Conservation (phyloP, 37 sponge, comb jelly and placozoan genomes). For the Halichondria panicea region DNA sequence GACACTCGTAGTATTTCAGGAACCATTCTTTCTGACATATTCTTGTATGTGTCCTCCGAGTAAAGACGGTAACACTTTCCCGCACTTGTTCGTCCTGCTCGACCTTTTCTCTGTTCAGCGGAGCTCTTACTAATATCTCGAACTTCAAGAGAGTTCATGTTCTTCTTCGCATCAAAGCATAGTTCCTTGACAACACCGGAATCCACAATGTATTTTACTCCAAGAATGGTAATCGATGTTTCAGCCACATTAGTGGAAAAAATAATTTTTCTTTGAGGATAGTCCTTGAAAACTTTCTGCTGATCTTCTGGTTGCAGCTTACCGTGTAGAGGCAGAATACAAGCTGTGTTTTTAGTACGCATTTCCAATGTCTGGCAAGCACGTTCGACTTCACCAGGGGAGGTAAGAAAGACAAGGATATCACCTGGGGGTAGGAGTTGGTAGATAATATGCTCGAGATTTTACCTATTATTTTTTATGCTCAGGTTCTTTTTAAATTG, state of each 20-base stretch:
- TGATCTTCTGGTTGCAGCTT: constrained; percentile 82
- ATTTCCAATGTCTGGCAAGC: constrained; percentile 39
- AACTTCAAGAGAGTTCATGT: constrained; percentile 69
- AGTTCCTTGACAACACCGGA: constrained; percentile 77
- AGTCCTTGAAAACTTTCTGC: constrained; percentile 61
- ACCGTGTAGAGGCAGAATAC: constrained; percentile 78
- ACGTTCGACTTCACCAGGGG: constrained; percentile 69
- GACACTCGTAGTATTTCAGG: constrained; percentile 79
- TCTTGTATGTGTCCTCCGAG: constrained; percentile 26
- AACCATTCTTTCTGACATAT: constrained; percentile 36
- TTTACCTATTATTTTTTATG: too few species aligned
- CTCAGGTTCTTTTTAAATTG: too few species aligned
- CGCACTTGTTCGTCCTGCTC: constrained; percentile 73
- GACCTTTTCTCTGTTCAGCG: constrained; percentile 81
- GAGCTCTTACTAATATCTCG: constrained; percentile 66
- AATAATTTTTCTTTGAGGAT: constrained; percentile 64
- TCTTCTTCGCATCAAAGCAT: constrained; percentile 65
- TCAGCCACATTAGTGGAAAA: constrained; percentile 92
- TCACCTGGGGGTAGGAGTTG: too few species aligned
- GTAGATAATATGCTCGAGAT: too few species aligned
- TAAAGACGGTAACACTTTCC: constrained; percentile 85
- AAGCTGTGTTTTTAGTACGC: constrained; percentile 4
- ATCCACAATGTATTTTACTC: constrained; percentile 80
- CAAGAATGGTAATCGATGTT: constrained; percentile 89
- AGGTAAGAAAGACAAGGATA: constrained; percentile 86